Evolutionary conservation across 2,888 invertebrate genomes (phyloP), one percentile per base, ranked within the genome.

Genomic region (Cheiracanthium punctorium): DNA sequence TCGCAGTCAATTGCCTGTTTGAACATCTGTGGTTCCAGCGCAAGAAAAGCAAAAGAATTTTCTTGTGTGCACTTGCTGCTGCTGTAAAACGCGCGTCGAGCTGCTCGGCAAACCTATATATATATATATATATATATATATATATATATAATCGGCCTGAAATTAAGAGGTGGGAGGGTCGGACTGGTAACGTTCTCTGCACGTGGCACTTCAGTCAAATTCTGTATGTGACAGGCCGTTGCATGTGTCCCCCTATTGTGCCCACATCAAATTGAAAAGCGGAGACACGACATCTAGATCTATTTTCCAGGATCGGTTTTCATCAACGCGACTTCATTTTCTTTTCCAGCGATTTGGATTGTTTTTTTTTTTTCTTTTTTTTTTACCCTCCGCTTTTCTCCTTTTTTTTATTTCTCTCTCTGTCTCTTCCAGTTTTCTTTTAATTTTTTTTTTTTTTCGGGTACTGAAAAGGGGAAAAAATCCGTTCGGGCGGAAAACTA

Each of bases 161-260:
- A 58, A 58, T 58, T 69, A 65, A 69, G 28, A 33, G 33, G 79
- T 29, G 41, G 58, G 52, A 69, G 74, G 69, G 52, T 14, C 5
- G 20, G 69, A 17, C 33, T 24, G 24, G 69, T 32, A n/a, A n/a
- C n/a, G n/a, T 8, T 7, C 5, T 5, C 67, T 80, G 73, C 81
- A 75, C 81, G 81, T 81, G 81, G 80, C 80, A 73, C 48, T 73
- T 75, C 74, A 65, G 69, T 81, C 81, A 77, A 72, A 70, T 48
- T 84, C 77, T 84, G 82, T 48, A 69, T 73, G 77, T 84, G 82
- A 84, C 82, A 77, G 82, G 28, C 30, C 32, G 14, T 28, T 32
- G 75, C 82, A 71, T 71, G 65, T 76, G 82, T 77, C 43, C 41
- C 64, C 72, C 82, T 64, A 84, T 84, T 84, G 82, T 84, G 71